Evolutionary conservation across 2,888 invertebrate genomes (phyloP), one percentile per base, ranked within the genome.

Genomic region (Pherbina coryleti): DNA sequence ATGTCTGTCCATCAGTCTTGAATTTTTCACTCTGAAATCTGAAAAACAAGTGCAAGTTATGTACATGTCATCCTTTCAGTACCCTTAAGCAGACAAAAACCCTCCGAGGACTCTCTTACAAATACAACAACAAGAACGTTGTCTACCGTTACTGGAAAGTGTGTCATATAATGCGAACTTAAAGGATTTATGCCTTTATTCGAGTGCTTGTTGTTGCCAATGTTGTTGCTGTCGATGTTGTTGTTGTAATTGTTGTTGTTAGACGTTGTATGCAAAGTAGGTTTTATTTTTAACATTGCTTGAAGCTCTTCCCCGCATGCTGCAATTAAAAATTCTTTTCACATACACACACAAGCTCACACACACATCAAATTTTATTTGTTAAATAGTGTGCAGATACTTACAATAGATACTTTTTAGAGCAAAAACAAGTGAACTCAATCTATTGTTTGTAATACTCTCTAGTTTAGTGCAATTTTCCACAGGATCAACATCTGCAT

Each of bases 1-100:
- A 19, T 19, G 67, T 44, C 44, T 5, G 28, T 49, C 69, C n/a
- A 17, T 49, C 51, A 51, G 51, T 51, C 44, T n/a, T 64, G 9
- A 11, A 31, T 17, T 31, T 28, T 70, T 53, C 51, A 28, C 53
- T 28, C 7, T 34, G 37, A 19, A 44, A 19, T 67, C 5, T 34
- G 17, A 55, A 31, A 55, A 71, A 11, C 71, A 71, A 71, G 57
- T 71, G 37, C 71, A 31, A 17, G 64, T 4, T 66, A 9, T 34
- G n/a, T 7, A 28, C 17, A 22, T 49, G 62, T 51, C 14, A 44
- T 25, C 62, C 22, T 49, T 73, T 31, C 28, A 77, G 77, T 9
- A 34, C 73, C 55, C 72, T 67, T 73, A 34, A 67, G 73, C 73
- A 72, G 66, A 57, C 73, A 67, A 57, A 11, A 69, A 7, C 67